Conservation (phyloP, 2,888 invertebrate species). For the Eulithis prunata region DNA sequence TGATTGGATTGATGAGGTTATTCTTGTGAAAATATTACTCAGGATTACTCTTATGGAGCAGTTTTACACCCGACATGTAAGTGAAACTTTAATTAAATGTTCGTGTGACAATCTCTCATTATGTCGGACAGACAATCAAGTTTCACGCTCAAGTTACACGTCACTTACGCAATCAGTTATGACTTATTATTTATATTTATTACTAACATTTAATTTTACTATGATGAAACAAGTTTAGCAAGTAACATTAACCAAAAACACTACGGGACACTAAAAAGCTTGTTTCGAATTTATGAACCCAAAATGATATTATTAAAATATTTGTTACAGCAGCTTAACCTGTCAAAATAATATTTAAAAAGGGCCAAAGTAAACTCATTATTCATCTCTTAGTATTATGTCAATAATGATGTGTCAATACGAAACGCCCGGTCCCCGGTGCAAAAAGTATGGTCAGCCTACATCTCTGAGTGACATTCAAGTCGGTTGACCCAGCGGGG, state of each 20-base stretch:
- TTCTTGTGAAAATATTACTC: constrained; percentile 1
- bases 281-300: background rate
- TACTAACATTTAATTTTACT: constrained; percentile 9
- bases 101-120: constrained; percentile 44
- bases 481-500: constrained; percentile 64
- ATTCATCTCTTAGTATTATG: constrained; percentile 40
- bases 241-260: background rate
- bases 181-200: constrained; percentile 28
- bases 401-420: constrained; percentile 55
- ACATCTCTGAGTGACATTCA: constrained; percentile 72
- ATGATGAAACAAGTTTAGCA: background rate
- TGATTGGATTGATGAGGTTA: background rate
- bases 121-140: constrained; percentile 30
- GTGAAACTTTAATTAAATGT: constrained; percentile 44
- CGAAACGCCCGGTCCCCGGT: constrained; percentile 45
- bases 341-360: constrained; percentile 41
- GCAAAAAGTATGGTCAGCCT: constrained; percentile 52
- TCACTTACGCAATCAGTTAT: constrained; percentile 20
- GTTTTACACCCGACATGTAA: constrained; percentile 21
- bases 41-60: constrained; percentile 9
- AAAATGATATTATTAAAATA: constrained; percentile 1
- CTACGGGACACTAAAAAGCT: background rate
- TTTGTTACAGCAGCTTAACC: constrained; percentile 16
- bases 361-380: constrained; percentile 34
- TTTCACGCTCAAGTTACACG: constrained; percentile 19